Base-by-base conservation (phyloP, 2,888 invertebrate genomes). In the Orchestes rusci region DNA sequence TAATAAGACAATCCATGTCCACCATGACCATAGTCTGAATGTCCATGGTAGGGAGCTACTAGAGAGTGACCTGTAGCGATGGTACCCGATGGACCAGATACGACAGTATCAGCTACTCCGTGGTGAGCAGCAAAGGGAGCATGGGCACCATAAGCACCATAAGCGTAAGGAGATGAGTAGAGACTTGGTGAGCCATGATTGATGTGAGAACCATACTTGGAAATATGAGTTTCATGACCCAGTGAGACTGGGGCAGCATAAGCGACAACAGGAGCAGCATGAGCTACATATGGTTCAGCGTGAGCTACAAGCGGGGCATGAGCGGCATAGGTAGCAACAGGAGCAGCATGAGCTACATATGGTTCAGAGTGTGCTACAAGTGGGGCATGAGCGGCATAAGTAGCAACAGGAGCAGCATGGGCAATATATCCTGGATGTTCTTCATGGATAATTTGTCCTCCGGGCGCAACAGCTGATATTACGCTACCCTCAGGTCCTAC, bases 401-500 rank as follows among this genome's bases (percentile, higher is more conserved):
- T n/a, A n/a, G n/a, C n/a, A 30, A 51, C 31, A 7, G 55, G 56
- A 31, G 54, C 54, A 33, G 52, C 47, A 36, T 55, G 50, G 27
- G 46, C 43, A 5, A 50, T 35, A 16, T 37, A 23, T 40, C 50
- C 50, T 43, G 46, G 43, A 18, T 47, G 43, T 29, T 54, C 55
- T 45, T 56, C 52, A 27, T 59, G 55, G 36, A 62, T 38, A 35
- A 62, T 54, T 32, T 56, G 51, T 16, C 48, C 48, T 33, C 44
- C 48, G 20, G 48, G 44, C 10, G 48, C 48, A n/a, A 15, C 18
- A 13, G 48, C 40, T 2, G 48, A 41, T n/a, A 48, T 48, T 1
- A 34, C 37, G 27, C 60, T 60, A n/a, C 61, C 61, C 36, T 61
- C 60, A 16, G 57, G 57, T 30, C 61, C 61, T n/a, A 60, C 53